Base-by-base conservation (phyloP, 2,113 vertebrate genomes). In the Thinocorus orbignyianus region DNA sequence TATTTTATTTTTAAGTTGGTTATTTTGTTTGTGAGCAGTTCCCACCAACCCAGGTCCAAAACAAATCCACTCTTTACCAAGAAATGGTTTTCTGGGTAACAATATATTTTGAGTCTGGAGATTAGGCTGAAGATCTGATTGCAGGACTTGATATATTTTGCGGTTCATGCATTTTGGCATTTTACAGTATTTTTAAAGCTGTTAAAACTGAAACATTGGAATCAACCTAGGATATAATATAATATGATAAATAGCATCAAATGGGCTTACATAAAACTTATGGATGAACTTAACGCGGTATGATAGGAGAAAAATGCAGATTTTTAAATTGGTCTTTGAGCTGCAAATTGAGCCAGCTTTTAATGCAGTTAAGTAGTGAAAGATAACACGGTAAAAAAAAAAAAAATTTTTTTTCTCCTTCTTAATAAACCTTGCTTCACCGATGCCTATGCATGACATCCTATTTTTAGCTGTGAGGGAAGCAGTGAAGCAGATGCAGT, bases 61-160 rank as follows among this genome's bases (percentile, higher is more conserved):
- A 37, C 24, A 93, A 93, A 90, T 81, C 79, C 96, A 54, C 6
- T 65, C n/a, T 76, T 95, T 96, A 70, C 85, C 84, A 90, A 64
- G 52, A 94, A 97, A 91, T 60, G 11, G 37, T 93, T 97, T 97
- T 97, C 96, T 95, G 82, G 52, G 81, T 92, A 97, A 92, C 81
- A 95, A 78, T 95, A 78, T 96, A 74, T 7, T 70, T 93, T 97
- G 81, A 95, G 96, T 94, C 88, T 96, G 69, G 37, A 96, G 69
- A 41, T 90, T 86, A 87, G 39, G 46, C 24, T 48, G 81, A 88
- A 68, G 79, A 73, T 84, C 78, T 66, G 31, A 84, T 84, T 71
- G 33, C 44, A 86, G 24, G 25, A 60, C 11, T 55, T 88, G 70
- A 92, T 55, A 81, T 80, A 86, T 76, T 88, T 81, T 90, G 25